Percentiles rank a stretch among this genome's conserved stretches.
Evolutionary conservation across 1,140 invertebrate genomes (phyloP).

Genomic region (Drosophila busckii): DNA sequence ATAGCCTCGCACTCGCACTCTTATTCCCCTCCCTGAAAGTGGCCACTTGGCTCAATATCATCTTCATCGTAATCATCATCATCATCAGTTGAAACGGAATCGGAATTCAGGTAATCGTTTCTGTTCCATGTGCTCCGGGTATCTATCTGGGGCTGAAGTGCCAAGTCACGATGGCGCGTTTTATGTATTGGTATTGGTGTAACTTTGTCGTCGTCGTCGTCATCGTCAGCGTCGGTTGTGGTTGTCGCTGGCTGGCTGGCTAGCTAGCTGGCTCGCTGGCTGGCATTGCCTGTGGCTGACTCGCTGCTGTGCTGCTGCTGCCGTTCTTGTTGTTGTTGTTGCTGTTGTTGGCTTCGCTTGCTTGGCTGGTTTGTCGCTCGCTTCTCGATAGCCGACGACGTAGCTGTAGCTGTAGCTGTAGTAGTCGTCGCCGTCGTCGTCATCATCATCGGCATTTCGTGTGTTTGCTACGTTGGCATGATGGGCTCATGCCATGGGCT

Average conservation of each 20-base stretch:
- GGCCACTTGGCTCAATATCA: constrained; percentile 27
- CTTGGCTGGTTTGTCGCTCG: constrained; percentile 42
- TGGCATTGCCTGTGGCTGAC: constrained; percentile 39
- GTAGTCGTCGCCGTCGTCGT: not conserved
- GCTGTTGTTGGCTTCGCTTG: constrained; percentile 15
- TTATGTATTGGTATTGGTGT: constrained; percentile 51
- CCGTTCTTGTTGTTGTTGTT: too few species aligned
- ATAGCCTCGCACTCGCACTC: not conserved
- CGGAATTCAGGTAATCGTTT: constrained; percentile 20
- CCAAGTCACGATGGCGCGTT: constrained; percentile 45
- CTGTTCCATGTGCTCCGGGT: constrained; percentile 23
- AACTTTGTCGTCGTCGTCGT: constrained; percentile 41
- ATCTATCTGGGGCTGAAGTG: constrained; percentile 28
- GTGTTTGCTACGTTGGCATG: constrained; percentile 34
- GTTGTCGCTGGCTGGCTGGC: too few species aligned
- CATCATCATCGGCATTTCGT: constrained; percentile 29
- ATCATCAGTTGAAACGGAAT: constrained; percentile 22
- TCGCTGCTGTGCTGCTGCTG: constrained; percentile 21
- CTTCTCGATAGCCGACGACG: constrained; percentile 8
- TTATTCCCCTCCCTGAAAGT: constrained; percentile 10
- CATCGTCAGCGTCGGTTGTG: too few species aligned
- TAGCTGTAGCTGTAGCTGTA: constrained; percentile 4
- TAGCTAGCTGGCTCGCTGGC: too few species aligned
- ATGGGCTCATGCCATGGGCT: constrained; percentile 6
- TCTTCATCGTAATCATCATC: constrained; percentile 42